These are phyloP conservation scores for Papilio polyxenes DNA, from an alignment of 1,140 invertebrate species.

Conservation along the genomic window DNA sequence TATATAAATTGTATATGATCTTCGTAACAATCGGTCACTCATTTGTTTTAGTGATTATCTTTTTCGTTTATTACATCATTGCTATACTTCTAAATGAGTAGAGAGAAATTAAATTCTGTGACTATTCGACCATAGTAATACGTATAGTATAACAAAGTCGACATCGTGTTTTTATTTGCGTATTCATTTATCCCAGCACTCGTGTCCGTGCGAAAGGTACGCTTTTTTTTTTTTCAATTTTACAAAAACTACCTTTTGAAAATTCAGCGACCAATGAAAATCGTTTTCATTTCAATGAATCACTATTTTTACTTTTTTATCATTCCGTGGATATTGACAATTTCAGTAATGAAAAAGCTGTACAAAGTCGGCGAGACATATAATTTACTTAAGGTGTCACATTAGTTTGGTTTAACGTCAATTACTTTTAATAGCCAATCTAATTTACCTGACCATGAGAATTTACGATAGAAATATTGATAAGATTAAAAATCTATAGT, in stretches of 20 bases:
- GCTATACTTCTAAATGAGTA: too few relatives aligned
- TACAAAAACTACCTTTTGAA: conserved; percentile 24
- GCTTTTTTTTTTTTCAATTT: neutral
- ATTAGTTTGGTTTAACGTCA: conserved; percentile 17
- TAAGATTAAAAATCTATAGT: neutral
- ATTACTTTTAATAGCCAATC: conserved; percentile 7
- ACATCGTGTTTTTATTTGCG: neutral
- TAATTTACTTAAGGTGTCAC: neutral
- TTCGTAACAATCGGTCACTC: neutral
- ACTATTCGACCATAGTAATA: neutral
- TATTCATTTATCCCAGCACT: neutral
- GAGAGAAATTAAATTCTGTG: neutral
- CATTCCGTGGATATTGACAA: neutral
- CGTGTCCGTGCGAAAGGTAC: neutral
- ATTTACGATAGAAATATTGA: neutral
- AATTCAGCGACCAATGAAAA: conserved; percentile 14
- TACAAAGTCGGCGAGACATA: neutral
- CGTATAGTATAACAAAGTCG: neutral
- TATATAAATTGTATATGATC: neutral
- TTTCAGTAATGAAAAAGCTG: neutral
- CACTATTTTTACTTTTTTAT: neutral
- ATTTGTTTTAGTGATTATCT: neutral
- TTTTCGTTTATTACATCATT: too few relatives aligned
- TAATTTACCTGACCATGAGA: neutral
- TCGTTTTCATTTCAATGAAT: conserved; percentile 15